These are phyloP conservation scores for Apus apus DNA, from an alignment of 2,113 vertebrate species.

Conservation along the genomic window DNA sequence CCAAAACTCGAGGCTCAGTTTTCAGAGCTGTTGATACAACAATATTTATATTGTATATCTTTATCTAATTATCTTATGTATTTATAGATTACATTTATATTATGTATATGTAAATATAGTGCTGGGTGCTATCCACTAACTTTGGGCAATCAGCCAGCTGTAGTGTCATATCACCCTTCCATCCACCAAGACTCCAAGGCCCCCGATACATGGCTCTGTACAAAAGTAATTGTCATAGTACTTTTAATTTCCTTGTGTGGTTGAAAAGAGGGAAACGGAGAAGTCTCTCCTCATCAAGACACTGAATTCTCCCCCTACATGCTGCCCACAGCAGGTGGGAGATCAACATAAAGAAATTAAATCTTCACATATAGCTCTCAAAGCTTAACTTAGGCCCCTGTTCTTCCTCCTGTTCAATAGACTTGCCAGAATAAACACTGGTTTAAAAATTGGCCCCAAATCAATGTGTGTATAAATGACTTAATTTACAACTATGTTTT, in stretches of 20 bases:
- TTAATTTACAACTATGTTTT: constrained; percentile 27
- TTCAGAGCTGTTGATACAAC: background rate
- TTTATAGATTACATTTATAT: no score
- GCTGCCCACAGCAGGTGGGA: background rate
- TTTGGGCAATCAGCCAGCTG: background rate
- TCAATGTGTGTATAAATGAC: background rate
- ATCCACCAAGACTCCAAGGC: background rate
- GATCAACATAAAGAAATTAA: background rate
- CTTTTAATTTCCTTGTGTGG: background rate
- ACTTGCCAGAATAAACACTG: background rate
- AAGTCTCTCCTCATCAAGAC: background rate
- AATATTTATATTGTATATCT: no score
- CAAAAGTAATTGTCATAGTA: background rate
- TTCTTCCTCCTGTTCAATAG: background rate
- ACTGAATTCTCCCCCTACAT: background rate
- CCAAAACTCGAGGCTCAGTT: background rate
- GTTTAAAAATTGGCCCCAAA: constrained; percentile 26
- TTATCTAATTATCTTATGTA: no score
- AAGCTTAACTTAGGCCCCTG: background rate
- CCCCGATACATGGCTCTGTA: background rate
- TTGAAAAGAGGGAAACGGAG: background rate
- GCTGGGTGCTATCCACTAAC: background rate
- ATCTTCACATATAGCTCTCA: background rate
- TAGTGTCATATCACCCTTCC: background rate
- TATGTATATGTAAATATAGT: background rate